A percentile compares a stretch with the other conserved stretches of the same genome.
These are phyloP conservation scores for Dryobates pubescens DNA, from an alignment of 2,797 vertebrate species.

Conservation along the genomic window DNA sequence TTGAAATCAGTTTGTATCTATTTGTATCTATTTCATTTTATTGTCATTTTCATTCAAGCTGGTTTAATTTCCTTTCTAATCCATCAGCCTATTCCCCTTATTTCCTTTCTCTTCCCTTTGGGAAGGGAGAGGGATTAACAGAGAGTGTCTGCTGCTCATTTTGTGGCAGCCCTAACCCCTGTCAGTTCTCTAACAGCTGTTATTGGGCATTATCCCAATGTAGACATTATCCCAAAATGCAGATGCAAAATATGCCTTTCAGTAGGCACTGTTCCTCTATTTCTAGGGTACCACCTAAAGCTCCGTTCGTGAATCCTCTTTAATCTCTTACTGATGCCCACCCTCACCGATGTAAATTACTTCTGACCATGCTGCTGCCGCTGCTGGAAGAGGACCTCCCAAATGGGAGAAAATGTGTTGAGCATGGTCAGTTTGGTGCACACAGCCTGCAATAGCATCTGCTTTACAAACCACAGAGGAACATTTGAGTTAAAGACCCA, in stretches of 20 bases:
- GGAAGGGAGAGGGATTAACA: too few species aligned
- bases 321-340: not conserved
- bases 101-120: too few species aligned
- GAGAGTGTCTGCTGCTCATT: too few species aligned
- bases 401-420: not conserved
- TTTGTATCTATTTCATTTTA: too few species aligned
- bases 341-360: not conserved
- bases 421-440: not conserved
- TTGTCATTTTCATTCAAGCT: too few species aligned
- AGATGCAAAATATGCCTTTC: not conserved
- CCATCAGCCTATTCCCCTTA: too few species aligned
- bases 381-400: not conserved
- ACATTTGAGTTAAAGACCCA: not conserved
- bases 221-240: too few species aligned
- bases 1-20: too few species aligned
- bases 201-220: not conserved
- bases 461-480: not conserved
- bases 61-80: too few species aligned
- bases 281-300: not conserved
- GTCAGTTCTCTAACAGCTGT: not conserved
- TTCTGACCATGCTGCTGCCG: not conserved
- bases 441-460: not conserved
- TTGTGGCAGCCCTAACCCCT: too few species aligned
- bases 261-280: accelerated
- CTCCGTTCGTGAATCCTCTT: not conserved